Percentiles rank a stretch among this genome's conserved stretches.
These are phyloP conservation scores for Nycticebus coucang DNA, from an alignment of 2,113 vertebrate genomes.

Conservation along the genomic window DNA sequence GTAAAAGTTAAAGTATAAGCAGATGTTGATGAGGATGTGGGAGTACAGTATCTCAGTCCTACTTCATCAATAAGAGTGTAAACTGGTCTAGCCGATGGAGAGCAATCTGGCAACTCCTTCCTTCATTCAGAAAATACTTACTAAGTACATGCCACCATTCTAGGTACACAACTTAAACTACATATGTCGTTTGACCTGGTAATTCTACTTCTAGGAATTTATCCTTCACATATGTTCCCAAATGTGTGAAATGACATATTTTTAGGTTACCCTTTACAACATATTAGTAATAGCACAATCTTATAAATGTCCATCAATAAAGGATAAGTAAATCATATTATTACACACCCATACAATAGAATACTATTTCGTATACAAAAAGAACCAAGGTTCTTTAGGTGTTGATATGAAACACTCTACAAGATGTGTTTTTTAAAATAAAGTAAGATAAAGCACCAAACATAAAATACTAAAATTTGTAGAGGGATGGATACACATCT, in stretches of 20 bases:
- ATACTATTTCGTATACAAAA: not conserved
- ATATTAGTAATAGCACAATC: not conserved
- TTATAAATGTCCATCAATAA: not conserved
- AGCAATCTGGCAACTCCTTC: not conserved
- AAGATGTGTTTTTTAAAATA: not conserved
- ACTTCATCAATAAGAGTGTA: not conserved
- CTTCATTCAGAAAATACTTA: not conserved
- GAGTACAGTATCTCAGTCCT: not conserved
- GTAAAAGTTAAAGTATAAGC: not conserved
- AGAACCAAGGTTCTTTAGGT: not conserved
- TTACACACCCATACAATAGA: not conserved
- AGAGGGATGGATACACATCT: not conserved
- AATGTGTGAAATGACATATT: not conserved
- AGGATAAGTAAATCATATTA: not conserved
- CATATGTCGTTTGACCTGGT: not conserved
- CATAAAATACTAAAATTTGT: conserved; percentile 26
- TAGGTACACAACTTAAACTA: not conserved
- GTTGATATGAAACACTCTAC: not conserved
- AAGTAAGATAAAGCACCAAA: conserved; percentile 19
- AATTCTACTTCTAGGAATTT: not conserved
- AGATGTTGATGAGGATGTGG: not conserved
- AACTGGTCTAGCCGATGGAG: not conserved
- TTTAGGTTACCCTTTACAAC: not conserved
- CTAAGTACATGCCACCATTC: not conserved
- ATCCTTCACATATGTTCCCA: not conserved